Evolutionary conservation across 2,113 vertebrate species (phyloP).

Genomic region (Nibea coibor): DNA sequence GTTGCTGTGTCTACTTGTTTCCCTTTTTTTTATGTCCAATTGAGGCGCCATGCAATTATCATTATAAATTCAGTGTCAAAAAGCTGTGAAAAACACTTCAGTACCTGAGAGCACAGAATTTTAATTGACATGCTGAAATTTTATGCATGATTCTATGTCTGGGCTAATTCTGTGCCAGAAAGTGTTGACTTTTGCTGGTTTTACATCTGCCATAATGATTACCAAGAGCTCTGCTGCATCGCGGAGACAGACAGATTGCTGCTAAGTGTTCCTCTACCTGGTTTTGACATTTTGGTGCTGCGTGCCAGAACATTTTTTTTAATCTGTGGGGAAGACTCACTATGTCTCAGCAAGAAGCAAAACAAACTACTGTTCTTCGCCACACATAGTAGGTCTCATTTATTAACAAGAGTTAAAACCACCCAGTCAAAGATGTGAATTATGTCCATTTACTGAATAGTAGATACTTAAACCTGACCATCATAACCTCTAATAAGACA

Average conservation of each 20-base stretch:
- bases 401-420: neutral
- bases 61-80: constrained; percentile 37
- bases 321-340: neutral
- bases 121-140: constrained; percentile 40
- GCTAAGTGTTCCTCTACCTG: constrained; percentile 40
- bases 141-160: constrained; percentile 47
- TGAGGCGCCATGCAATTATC: constrained; percentile 8
- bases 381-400: neutral
- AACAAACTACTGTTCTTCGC: neutral
- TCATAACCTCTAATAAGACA: neutral
- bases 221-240: constrained; percentile 38
- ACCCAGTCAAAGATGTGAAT: neutral
- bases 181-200: constrained; percentile 55
- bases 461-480: neutral
- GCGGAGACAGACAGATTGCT: constrained; percentile 39
- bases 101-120: constrained; percentile 35
- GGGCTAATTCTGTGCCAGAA: constrained; percentile 38
- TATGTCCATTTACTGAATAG: neutral
- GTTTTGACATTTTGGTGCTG: constrained; percentile 35
- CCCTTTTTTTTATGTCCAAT: neutral
- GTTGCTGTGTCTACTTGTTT: constrained; percentile 1
- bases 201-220: constrained; percentile 69
- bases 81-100: constrained; percentile 29
- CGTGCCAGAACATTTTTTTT: constrained; percentile 21
- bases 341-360: neutral